Conservation (phyloP, 2,797 vertebrate species). For the Rhinatrema bivittatum region DNA sequence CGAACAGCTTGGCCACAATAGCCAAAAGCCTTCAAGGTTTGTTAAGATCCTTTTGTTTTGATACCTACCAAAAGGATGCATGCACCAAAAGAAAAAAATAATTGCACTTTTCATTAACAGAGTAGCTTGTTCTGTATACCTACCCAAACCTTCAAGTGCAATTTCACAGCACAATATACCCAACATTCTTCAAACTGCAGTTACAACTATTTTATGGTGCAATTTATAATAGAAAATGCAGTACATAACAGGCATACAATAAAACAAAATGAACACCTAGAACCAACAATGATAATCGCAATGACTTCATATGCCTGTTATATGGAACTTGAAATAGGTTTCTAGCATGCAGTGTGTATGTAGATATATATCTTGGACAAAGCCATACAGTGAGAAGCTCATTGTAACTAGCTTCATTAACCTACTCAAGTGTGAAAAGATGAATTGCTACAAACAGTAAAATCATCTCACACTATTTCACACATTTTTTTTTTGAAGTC, state of each 20-base stretch:
- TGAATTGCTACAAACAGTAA: conserved; percentile 42
- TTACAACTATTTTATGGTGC: conserved; percentile 62
- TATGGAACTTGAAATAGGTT: conserved; percentile 25
- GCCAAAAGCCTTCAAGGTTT: conserved; percentile 29
- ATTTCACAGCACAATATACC: conserved; percentile 49
- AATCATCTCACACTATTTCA: conserved; percentile 40
- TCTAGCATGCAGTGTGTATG: conserved; percentile 27
- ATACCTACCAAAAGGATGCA: conserved; percentile 37
- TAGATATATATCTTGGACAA: conserved; percentile 38
- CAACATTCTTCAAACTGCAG: conserved; percentile 47
- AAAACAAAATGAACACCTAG: conserved; percentile 47
- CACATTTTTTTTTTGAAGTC: conserved; percentile 48
- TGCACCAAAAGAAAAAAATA: conserved; percentile 27
- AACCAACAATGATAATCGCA: conserved; percentile 48
- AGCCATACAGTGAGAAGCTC: conserved; percentile 34
- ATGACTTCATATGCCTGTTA: conserved; percentile 40
- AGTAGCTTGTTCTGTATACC: conserved; percentile 36
- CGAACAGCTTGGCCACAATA: conserved; percentile 39
- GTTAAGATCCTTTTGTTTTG: conserved; percentile 44
- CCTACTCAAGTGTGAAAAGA: conserved; percentile 53
- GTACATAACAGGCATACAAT: conserved; percentile 57
- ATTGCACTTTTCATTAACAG: conserved; percentile 21
- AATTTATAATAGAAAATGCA: conserved; percentile 51
- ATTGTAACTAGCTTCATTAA: conserved; percentile 49
- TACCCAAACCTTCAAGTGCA: conserved; percentile 27